Conservation (phyloP, 2,888 invertebrate genomes). For the Ariolimax columbianus region DNA sequence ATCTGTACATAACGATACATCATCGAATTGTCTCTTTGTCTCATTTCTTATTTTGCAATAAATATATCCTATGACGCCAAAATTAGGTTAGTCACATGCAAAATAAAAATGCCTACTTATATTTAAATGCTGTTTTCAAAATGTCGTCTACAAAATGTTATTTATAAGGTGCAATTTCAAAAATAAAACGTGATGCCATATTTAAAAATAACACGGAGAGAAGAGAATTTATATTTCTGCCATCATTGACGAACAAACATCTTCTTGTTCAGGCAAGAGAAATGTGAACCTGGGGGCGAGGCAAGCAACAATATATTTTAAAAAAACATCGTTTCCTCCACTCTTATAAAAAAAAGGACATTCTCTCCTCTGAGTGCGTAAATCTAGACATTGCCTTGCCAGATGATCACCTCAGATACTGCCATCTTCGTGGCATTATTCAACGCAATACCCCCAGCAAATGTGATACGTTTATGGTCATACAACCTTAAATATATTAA, state of each 20-base stretch:
- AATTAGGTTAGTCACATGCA: no score
- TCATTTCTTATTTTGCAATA: no score
- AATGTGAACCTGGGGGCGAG: background rate
- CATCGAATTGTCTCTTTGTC: no score
- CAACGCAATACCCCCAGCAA: constrained; percentile 3
- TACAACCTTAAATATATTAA: constrained; percentile 16
- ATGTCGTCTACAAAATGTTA: no score
- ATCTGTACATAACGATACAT: no score
- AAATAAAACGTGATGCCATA: no score
- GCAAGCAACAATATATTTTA: constrained; percentile 3
- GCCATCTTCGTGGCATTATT: background rate
- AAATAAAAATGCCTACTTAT: no score
- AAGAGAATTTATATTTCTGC: background rate
- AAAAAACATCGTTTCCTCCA: no score
- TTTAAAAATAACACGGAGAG: no score
- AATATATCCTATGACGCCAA: no score
- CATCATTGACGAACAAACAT: background rate
- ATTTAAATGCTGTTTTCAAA: no score
- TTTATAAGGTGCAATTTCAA: no score
- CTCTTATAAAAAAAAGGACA: background rate
- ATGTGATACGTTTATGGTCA: constrained; percentile 37
- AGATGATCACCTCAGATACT: background rate
- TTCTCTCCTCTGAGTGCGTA: constrained; percentile 1
- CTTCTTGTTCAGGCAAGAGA: background rate
- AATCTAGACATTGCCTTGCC: constrained; percentile 6